Percentiles rank a stretch among this genome's conserved stretches.
These are phyloP conservation scores for Agriotes lineatus DNA, from an alignment of 2,888 invertebrate species.

Conservation along the genomic window DNA sequence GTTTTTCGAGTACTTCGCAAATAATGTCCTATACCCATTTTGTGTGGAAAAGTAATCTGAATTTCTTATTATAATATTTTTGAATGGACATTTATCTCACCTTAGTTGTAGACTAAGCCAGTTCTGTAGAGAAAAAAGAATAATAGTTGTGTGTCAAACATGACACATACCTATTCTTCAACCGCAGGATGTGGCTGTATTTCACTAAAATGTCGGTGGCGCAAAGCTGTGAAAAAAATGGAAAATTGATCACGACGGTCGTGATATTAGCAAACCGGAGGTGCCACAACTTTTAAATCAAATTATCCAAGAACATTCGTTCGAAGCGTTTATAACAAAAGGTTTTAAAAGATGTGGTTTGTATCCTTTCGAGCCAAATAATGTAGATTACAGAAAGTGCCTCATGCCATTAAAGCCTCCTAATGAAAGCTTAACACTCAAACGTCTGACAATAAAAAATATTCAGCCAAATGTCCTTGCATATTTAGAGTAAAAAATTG, in stretches of 20 bases:
- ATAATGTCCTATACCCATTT: constrained; percentile 51
- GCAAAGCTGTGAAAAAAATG: constrained; percentile 40
- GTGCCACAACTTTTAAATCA: too few species aligned
- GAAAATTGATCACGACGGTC: constrained; percentile 42
- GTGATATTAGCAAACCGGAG: too few species aligned
- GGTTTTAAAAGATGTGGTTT: too few species aligned
- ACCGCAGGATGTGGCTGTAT: constrained; percentile 49
- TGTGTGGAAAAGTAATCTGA: constrained; percentile 43
- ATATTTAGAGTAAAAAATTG: not conserved
- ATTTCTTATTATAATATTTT: constrained; percentile 51
- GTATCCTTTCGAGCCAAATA: too few species aligned
- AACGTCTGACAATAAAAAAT: not conserved
- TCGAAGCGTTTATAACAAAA: too few species aligned
- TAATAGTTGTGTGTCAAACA: constrained; percentile 48
- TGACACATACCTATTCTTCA: constrained; percentile 52
- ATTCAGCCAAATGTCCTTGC: not conserved
- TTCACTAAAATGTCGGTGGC: too few species aligned
- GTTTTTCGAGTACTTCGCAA: too few species aligned
- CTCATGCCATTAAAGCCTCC: too few species aligned
- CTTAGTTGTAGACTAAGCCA: constrained; percentile 46
- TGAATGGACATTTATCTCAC: constrained; percentile 53
- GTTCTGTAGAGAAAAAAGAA: too few species aligned
- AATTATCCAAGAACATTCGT: too few species aligned
- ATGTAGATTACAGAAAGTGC: too few species aligned
- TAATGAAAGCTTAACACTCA: not conserved